Conservation (phyloP, 2,888 invertebrate genomes). For the Cheiracanthium punctorium region DNA sequence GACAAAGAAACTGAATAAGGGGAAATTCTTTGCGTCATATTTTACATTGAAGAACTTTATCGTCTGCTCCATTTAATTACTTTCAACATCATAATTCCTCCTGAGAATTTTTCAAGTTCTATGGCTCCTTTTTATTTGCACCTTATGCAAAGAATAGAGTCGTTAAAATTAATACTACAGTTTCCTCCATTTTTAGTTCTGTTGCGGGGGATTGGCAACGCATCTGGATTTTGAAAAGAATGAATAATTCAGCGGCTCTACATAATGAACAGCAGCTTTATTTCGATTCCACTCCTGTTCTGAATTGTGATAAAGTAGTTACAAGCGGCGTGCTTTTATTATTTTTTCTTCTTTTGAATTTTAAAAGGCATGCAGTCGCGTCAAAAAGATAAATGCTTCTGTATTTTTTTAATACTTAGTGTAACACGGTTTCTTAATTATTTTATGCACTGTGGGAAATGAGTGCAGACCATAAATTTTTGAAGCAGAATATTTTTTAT, state of each 20-base stretch:
- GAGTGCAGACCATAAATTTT: too few relatives aligned
- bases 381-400: too few relatives aligned
- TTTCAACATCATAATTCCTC: not conserved
- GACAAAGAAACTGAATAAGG: not conserved
- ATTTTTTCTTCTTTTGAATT: too few relatives aligned
- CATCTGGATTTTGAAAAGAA: not conserved
- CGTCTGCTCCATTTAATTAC: conserved; percentile 3
- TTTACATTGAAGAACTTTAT: not conserved
- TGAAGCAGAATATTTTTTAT: too few relatives aligned
- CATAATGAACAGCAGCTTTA: not conserved
- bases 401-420: too few relatives aligned
- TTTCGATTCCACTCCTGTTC: not conserved
- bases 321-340: too few relatives aligned
- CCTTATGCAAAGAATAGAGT: not conserved
- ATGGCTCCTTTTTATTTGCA: not conserved
- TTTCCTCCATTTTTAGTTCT: not conserved
- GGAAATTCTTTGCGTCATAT: not conserved
- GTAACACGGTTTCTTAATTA: too few relatives aligned
- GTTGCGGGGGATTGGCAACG: not conserved
- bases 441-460: too few relatives aligned
- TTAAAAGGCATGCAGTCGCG: too few relatives aligned
- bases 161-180: not conserved
- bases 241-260: not conserved
- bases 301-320: not conserved
- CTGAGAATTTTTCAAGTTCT: not conserved